A percentile compares a stretch with the other conserved stretches of the same genome.
Conservation (phyloP, 2,888 invertebrate genomes). For the Creontiades dilutus region DNA sequence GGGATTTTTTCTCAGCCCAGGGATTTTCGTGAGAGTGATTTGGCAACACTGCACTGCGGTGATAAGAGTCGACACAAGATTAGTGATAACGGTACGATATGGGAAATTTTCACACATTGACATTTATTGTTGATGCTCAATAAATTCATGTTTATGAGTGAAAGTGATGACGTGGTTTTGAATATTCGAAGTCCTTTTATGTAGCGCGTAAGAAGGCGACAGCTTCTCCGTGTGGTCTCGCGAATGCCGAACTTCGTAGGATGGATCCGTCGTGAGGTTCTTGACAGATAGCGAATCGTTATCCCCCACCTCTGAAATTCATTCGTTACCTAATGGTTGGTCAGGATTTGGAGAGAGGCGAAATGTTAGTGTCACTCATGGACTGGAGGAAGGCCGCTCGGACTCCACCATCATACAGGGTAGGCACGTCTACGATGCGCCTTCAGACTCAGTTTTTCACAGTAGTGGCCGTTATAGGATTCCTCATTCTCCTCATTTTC, state of each 20-base stretch:
- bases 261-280: neutral
- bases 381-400: conserved; percentile 94
- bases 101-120: neutral
- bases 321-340: conserved; percentile 6
- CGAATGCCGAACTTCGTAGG: neutral
- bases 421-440: conserved; percentile 90
- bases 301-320: neutral
- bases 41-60: too few relatives aligned
- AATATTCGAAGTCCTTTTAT: neutral
- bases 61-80: neutral
- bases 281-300: neutral
- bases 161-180: conserved; percentile 11
- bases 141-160: neutral
- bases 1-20: too few relatives aligned
- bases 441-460: conserved; percentile 87
- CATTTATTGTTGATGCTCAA: neutral
- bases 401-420: conserved; percentile 91
- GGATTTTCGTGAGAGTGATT: too few relatives aligned
- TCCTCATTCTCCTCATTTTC: conserved; percentile 65
- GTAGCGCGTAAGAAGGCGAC: neutral
- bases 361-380: conserved; percentile 79
- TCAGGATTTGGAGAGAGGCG: conserved; percentile 59
- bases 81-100: neutral
- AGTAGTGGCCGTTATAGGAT: conserved; percentile 54
- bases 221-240: neutral